Evolutionary conservation across 1,140 invertebrate species (phyloP).

Genomic region (Drosophila dunni): DNA sequence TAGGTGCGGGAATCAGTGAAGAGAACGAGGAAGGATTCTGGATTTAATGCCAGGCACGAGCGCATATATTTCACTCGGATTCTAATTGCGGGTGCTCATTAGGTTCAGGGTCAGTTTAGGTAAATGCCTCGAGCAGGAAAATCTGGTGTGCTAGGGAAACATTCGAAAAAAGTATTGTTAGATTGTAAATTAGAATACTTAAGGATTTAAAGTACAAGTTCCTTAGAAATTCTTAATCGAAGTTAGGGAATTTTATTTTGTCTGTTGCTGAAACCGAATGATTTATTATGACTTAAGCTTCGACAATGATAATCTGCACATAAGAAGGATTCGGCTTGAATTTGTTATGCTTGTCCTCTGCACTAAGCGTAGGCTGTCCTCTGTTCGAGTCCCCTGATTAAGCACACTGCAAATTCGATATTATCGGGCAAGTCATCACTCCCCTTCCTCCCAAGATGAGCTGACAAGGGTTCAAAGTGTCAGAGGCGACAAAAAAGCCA

Average conservation of each 20-base stretch:
- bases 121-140: neutral
- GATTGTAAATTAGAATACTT: slow-evolving; percentile 6
- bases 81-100: slow-evolving; percentile 38
- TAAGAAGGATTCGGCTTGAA: slow-evolving; percentile 25
- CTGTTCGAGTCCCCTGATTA: slow-evolving; percentile 28
- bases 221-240: neutral
- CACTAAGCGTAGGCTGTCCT: slow-evolving; percentile 6
- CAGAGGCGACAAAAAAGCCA: slow-evolving; percentile 46
- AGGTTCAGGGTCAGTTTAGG: slow-evolving; percentile 10
- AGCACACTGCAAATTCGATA: slow-evolving; percentile 41
- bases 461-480: slow-evolving; percentile 44
- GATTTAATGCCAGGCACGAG: slow-evolving; percentile 12
- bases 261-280: slow-evolving; percentile 20
- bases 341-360: slow-evolving; percentile 24
- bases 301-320: slow-evolving; percentile 41
- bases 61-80: slow-evolving; percentile 14
- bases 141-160: neutral
- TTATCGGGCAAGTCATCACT: slow-evolving; percentile 41
- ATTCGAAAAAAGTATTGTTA: neutral
- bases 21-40: neutral
- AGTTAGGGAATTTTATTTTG: neutral
- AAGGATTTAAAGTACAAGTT: slow-evolving; percentile 5
- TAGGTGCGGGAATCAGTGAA: neutral
- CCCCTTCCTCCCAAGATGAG: neutral
- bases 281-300: slow-evolving; percentile 47